Evolutionary conservation across 2,888 invertebrate species (phyloP).

Genomic region (Eilema griseolum): DNA sequence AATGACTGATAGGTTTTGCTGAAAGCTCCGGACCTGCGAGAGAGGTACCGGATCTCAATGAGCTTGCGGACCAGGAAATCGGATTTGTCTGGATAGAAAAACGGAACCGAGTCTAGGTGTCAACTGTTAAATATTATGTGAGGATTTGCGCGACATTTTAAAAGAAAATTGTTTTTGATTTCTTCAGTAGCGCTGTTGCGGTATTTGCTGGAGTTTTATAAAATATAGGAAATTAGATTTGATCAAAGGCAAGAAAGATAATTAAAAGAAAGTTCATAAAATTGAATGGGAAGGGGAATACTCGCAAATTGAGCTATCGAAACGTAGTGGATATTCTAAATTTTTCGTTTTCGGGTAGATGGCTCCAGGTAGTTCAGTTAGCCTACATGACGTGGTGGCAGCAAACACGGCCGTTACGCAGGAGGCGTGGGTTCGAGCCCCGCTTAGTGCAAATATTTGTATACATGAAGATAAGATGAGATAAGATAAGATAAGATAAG

Average conservation of each 20-base stretch:
- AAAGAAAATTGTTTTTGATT: constrained; percentile 15
- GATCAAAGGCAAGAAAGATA: neutral
- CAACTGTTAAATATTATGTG: constrained; percentile 44
- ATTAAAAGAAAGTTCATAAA: neutral
- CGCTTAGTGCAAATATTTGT: no score
- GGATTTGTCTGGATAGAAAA: constrained; percentile 46
- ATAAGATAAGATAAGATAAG: no score
- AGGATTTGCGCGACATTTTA: constrained; percentile 22
- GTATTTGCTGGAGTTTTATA: neutral
- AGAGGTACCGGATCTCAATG: constrained; percentile 34
- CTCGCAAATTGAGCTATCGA: no score
- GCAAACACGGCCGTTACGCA: no score
- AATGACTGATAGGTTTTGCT: constrained; percentile 42
- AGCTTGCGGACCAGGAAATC: constrained; percentile 37
- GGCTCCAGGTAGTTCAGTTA: no score
- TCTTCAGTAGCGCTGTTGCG: neutral
- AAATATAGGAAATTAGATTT: neutral
- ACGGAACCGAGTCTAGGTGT: constrained; percentile 45
- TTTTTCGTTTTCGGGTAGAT: no score
- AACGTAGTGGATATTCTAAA: no score
- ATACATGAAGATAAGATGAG: no score
- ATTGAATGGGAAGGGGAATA: no score
- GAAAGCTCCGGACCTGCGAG: constrained; percentile 34
- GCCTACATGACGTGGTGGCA: no score
- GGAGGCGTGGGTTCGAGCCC: no score